These are phyloP conservation scores for Orthosia incerta DNA, from an alignment of 2,888 invertebrate genomes.

Conservation along the genomic window DNA sequence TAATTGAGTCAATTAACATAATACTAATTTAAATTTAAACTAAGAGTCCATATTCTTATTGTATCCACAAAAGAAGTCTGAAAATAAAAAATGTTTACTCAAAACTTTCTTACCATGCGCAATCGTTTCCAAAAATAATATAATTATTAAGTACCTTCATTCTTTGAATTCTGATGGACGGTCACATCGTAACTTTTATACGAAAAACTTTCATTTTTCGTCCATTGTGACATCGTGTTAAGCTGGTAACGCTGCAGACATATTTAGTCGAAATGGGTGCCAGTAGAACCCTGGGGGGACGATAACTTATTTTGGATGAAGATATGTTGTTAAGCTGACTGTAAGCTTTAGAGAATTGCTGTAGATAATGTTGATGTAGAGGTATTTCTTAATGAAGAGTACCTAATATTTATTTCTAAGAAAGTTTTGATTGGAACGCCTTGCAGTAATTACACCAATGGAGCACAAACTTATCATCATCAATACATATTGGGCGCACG, in stretches of 20 bases:
- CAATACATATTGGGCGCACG: too few species aligned
- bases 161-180: slow-evolving; percentile 10
- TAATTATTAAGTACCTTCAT: neutral
- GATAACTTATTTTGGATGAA: slow-evolving; percentile 24
- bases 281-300: neutral
- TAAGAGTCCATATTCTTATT: neutral
- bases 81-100: neutral
- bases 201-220: neutral
- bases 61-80: neutral
- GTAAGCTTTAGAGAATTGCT: neutral
- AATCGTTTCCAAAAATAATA: slow-evolving; percentile 1
- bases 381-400: neutral
- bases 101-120: neutral
- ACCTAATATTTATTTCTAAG: neutral
- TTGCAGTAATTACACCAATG: too few species aligned
- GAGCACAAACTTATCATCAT: too few species aligned
- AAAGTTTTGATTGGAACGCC: too few species aligned
- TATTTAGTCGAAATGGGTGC: slow-evolving; percentile 25
- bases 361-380: neutral
- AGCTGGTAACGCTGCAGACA: slow-evolving; percentile 5
- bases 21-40: too few species aligned
- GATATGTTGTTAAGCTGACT: slow-evolving; percentile 14
- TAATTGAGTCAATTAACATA: too few species aligned
- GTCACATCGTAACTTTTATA: neutral
- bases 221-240: neutral